Percentiles rank a stretch among this genome's conserved stretches.
Evolutionary conservation across 2,797 vertebrate genomes (phyloP).

Genomic region (Darevskia nairensis): DNA sequence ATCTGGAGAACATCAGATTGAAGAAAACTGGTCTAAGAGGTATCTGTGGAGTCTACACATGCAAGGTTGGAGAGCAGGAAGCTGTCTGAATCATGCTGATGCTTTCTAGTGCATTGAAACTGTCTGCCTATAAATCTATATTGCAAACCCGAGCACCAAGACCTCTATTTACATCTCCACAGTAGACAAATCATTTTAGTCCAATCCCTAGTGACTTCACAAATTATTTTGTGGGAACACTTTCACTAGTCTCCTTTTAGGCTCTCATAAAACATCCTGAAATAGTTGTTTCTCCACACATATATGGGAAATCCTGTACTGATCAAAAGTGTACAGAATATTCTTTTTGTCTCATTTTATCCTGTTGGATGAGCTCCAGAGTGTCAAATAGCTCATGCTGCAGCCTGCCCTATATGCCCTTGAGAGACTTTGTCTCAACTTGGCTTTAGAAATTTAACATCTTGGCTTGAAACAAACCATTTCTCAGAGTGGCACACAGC

Average conservation of each 20-base stretch:
- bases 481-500: background rate
- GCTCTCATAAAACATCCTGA: background rate
- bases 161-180: background rate
- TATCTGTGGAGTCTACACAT: background rate
- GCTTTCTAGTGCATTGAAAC: background rate
- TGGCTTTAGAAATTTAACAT: slow-evolving; percentile 36
- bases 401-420: background rate
- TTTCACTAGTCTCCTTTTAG: background rate
- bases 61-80: background rate
- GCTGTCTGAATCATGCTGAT: background rate
- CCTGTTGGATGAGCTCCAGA: background rate
- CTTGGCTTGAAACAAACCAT: slow-evolving; percentile 36
- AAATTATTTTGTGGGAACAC: background rate
- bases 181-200: background rate
- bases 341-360: slow-evolving; percentile 17
- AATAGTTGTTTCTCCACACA: background rate
- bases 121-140: background rate
- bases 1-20: no score
- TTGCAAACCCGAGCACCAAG: background rate
- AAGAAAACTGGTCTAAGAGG: no score
- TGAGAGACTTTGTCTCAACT: slow-evolving; percentile 6
- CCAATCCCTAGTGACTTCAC: background rate
- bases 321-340: background rate
- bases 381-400: slow-evolving; percentile 9
- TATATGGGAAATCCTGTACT: background rate